Evolutionary conservation across 1,140 invertebrate species (phyloP).

Genomic region (Aphaenogaster ashmeadi): DNA sequence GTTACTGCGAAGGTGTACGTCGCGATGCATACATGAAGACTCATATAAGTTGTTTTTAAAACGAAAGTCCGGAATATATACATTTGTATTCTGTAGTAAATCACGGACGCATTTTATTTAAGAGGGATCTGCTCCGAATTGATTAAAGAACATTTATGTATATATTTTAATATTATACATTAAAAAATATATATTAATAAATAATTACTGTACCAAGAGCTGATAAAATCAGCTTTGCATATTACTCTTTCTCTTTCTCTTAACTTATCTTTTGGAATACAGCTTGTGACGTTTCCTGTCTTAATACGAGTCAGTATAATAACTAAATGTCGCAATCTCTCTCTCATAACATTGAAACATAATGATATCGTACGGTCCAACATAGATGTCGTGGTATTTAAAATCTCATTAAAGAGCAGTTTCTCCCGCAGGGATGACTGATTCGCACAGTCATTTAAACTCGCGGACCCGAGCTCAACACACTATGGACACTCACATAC

Average conservation of each 20-base stretch:
- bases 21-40: background rate
- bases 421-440: background rate
- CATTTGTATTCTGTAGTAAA: background rate
- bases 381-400: slow-evolving; percentile 31
- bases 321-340: slow-evolving; percentile 30
- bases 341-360: slow-evolving; percentile 14
- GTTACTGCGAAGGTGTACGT: background rate
- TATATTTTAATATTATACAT: background rate
- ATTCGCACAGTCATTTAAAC: slow-evolving; percentile 19
- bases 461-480: background rate
- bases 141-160: background rate
- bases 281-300: background rate
- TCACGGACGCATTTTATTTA: background rate
- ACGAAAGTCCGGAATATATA: background rate
- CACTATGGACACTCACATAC: background rate
- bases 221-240: background rate
- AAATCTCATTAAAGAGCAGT: slow-evolving; percentile 30
- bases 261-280: background rate
- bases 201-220: background rate
- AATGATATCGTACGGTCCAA: background rate
- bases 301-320: background rate
- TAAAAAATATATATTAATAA: background rate
- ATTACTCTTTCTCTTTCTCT: background rate
- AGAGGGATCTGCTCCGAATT: background rate
- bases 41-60: background rate